phyloP scores from a whole-genome alignment of 1,140 invertebrate species.

The Mya arenaria region DNA sequence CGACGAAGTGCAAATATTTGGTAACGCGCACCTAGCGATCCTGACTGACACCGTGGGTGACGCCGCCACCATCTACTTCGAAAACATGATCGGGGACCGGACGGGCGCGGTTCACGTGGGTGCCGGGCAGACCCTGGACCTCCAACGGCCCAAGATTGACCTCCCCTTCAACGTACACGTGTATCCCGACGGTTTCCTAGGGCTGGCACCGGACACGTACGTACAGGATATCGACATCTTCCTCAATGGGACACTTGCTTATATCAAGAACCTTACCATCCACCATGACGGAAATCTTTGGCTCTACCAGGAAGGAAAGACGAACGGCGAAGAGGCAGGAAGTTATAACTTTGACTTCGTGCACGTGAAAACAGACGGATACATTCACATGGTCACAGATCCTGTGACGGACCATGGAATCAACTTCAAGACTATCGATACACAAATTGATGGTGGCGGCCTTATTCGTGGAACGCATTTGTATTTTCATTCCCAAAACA shows the following conservation, averaged over 20 bases:
- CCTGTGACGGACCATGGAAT: conserved; percentile 67
- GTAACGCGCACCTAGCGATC: conserved; percentile 71
- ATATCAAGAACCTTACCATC: conserved; percentile 71
- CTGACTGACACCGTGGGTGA: conserved; percentile 64
- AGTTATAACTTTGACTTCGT: conserved; percentile 68
- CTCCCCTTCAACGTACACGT: conserved; percentile 73
- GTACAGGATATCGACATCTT: conserved; percentile 70
- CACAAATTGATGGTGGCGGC: conserved; percentile 71
- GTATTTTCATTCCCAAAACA: conserved; percentile 65
- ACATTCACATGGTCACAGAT: conserved; percentile 71
- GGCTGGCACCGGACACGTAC: conserved; percentile 68
- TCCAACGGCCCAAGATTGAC: conserved; percentile 65
- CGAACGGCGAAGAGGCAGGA: conserved; percentile 51
- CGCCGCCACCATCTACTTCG: conserved; percentile 61
- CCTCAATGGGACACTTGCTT: conserved; percentile 71
- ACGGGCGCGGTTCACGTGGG: conserved; percentile 71
- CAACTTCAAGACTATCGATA: conserved; percentile 58
- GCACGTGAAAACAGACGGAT: conserved; percentile 70
- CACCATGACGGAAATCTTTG: conserved; percentile 69
- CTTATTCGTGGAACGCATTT: conserved; percentile 68
- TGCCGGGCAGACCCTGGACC: conserved; percentile 66
- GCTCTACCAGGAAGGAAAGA: conserved; percentile 66
- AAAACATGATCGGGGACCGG: conserved; percentile 75
- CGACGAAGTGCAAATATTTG: conserved; percentile 73
- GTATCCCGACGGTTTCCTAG: conserved; percentile 68